Evolutionary conservation across 2,113 vertebrate genomes (phyloP), one percentile per base, ranked within the genome.

Genomic region (Lampris incognitus): DNA sequence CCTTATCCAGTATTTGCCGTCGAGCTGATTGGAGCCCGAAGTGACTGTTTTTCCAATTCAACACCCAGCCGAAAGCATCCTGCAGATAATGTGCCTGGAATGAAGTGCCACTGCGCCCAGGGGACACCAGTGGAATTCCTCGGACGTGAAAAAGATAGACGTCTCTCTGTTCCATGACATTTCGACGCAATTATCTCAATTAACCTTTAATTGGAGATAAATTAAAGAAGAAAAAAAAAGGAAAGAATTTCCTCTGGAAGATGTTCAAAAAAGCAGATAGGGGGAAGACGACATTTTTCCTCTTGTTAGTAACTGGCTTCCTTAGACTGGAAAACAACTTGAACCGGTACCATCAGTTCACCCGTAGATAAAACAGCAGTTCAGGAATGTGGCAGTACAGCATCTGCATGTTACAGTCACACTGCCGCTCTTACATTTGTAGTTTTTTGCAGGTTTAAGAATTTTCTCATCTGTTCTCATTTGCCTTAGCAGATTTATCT

Each of bases 151-250:
- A 73, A 82, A 75, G 6, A 54, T 60, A 86, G 61, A 9, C 55
- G 49, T 48, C 55, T 65, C 66, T 44, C 55, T 4, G 11, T 51
- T 64, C 71, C 24, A 0, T 39, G 64, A 72, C 61, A 73, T 81
- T 84, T 54, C 61, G 59, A 48, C 64, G 62, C 81, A 86, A 88
- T 89, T 87, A 88, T 84, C 77, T 48, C 68, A 77, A 84, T 89
- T 90, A 85, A 72, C 76, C 66, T 11, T 54, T n/a, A 84, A 86
- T 36, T 69, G 69, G 78, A 72, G 74, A 86, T 81, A 78, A 84
- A 76, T n/a, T 24, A 24, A 24, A 24, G 24, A 24, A 57, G 6
- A 10, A 39, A 39, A 49, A 67, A 75, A 24, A 44, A 2, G 46
- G 6, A n/a, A 83, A 38, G 68, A 68, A 84, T 76, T 71, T 87